Percentiles rank a stretch among this genome's conserved stretches.
phyloP scores from a whole-genome alignment of 2,797 vertebrate species.

The Buphagus erythrorhynchus region DNA sequence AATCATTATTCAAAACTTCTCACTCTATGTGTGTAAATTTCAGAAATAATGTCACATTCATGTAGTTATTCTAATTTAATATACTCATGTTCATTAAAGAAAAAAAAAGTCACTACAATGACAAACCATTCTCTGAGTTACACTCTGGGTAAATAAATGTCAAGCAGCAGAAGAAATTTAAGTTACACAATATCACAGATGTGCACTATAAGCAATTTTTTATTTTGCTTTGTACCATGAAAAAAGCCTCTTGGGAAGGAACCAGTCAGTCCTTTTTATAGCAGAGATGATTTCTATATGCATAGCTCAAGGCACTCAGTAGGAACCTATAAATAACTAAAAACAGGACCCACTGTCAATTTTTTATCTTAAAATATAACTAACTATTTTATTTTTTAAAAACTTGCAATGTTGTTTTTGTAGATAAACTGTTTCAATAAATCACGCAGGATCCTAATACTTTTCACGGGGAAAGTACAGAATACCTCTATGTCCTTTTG shows the following conservation, averaged over 20 bases:
- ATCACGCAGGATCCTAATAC: background rate
- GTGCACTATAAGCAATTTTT: background rate
- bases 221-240: background rate
- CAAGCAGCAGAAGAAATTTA: slow-evolving; percentile 16
- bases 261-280: background rate
- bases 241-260: background rate
- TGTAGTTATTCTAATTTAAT: slow-evolving; percentile 25
- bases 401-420: background rate
- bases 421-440: background rate
- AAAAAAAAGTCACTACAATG: background rate
- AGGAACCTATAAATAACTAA: slow-evolving; percentile 41
- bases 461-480: background rate
- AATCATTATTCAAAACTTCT: slow-evolving; percentile 18
- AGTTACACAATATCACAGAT: slow-evolving; percentile 28
- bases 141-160: background rate
- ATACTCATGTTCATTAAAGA: background rate
- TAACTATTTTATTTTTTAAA: background rate
- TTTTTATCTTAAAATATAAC: slow-evolving; percentile 9
- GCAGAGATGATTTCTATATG: background rate
- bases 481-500: background rate
- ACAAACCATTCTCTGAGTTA: background rate
- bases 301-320: background rate
- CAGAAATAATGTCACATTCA: slow-evolving; percentile 18
- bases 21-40: background rate
- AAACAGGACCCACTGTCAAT: background rate